Evolutionary conservation across 1,140 invertebrate genomes (phyloP), one percentile per base, ranked within the genome.

Genomic region (Phocides pigmalion): DNA sequence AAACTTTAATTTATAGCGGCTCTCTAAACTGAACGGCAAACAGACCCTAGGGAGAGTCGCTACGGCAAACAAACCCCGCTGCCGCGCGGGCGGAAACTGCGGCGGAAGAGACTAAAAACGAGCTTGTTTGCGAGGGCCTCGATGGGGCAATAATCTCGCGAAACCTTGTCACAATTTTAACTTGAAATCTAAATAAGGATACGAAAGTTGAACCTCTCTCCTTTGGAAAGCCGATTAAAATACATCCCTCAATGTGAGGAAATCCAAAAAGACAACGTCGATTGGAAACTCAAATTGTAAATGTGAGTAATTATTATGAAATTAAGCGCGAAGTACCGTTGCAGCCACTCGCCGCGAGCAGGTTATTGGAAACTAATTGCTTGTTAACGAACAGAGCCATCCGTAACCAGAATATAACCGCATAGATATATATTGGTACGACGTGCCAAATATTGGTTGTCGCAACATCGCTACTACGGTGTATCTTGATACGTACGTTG

Each of bases 1-100:
- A 41, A 58, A 9, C 9, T 17, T 58, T 58, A 58, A 44, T 58
- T 58, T 42, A 42, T 58, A 58, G 54, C 41, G 41, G 22, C 39
- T 32, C 54, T 46, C 54, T 58, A 46, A 58, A 12, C 41, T 1
- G 12, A 19, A 58, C 41, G 32, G 28, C 54, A 58, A 58, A 58
- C 54, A 58, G 41, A 58, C 54, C 54, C 41, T 58, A 20, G 41
- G 46, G 54, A 46, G 28, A 19, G 37, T 53, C 49, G 22, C 41
- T 32, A 41, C 20, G 15, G 35, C 53, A 58, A 58, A 58, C 53
- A 58, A 2, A 4, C 35, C n/a, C 35, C 11, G 12, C 35, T n/a
- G 19, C 8, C 25, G 35, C 35, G 37, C 20, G 54, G 22, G 28
- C 54, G 54, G 54, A 58, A 46, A 32, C 14, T 46, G 22, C 42